Base-by-base conservation (phyloP, 1,140 invertebrate species). In the Meteorus sp. region DNA sequence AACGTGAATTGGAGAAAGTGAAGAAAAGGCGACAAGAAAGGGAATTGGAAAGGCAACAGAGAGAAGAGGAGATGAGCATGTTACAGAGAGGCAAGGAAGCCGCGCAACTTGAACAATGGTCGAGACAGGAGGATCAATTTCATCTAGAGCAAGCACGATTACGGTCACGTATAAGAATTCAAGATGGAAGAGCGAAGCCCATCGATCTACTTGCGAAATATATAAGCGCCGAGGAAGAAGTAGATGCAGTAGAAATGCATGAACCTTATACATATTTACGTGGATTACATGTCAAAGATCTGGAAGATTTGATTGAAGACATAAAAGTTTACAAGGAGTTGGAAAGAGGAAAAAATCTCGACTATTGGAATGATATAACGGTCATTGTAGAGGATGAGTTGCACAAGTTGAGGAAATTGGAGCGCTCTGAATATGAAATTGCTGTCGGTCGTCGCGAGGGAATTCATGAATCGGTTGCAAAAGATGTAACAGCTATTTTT, bases 161-260 rank as follows among this genome's bases (percentile, higher is more conserved):
- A 15, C 82, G 96, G 61, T 97, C 94, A 39, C 88, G 92, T 69
- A 98, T 99, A 57, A 85, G 97, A 57, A 99, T 99, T 39, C 90
- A 97, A 63, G 95, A 98, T 80, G 94, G 95, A 6, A 78, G 94
- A 73, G 97, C 97, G 0, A 99, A 99, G 75, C 95, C 98, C 0
- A 99, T 99, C 67, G 98, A 99, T 85, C 82, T 99, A 48, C 79
- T 99, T 37, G 95, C 95, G 0, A 94, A 97, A 78, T 99, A 99
- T 71, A 95, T 99, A 22, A 94, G 90, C 73, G 90, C 91, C 0
- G 93, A 96, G 72, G 92, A 95, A 68, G 89, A 94, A 67, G 90
- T 93, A 27, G 91, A 94, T 75, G 91, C 93, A 2, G 90, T 98
- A 20, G 96, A 99, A 82, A 96, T 99, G 92, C 94, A 97, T 71